Percentiles rank a stretch among this genome's conserved stretches.
Conservation (phyloP, 2,797 vertebrate species). For the Pangasius djambal region DNA sequence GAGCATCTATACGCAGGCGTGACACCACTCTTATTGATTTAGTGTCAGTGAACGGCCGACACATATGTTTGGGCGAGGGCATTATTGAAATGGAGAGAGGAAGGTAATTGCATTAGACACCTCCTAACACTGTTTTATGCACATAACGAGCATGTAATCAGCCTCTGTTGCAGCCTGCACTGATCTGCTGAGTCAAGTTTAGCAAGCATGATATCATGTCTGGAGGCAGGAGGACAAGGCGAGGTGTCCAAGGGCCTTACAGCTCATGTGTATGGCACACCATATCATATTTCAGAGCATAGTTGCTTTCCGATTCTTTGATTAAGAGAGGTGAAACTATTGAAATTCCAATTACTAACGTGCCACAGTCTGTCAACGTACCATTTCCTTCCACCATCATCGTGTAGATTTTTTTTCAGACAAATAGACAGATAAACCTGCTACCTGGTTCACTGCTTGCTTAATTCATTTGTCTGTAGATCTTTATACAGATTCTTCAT, state of each 20-base stretch:
- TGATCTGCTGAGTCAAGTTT: constrained; percentile 55
- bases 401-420: not conserved
- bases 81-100: constrained; percentile 55
- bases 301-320: not conserved
- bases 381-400: not conserved
- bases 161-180: constrained; percentile 21
- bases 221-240: constrained; percentile 30
- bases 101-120: constrained; percentile 60
- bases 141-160: constrained; percentile 60
- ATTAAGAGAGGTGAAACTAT: not conserved
- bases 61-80: constrained; percentile 43
- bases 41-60: constrained; percentile 47
- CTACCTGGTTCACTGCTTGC: not conserved
- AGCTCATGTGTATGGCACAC: constrained; percentile 1
- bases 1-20: constrained; percentile 10
- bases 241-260: constrained; percentile 13
- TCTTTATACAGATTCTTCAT: not conserved
- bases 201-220: constrained; percentile 49
- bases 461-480: not conserved
- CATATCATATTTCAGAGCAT: not conserved
- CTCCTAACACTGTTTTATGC: constrained; percentile 56
- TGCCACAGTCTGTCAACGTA: not conserved
- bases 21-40: constrained; percentile 55
- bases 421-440: not conserved
- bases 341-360: not conserved